A percentile compares a stretch with the other conserved stretches of the same genome.
These are phyloP conservation scores for Philereme vetulata DNA, from an alignment of 2,888 invertebrate genomes.

Conservation along the genomic window DNA sequence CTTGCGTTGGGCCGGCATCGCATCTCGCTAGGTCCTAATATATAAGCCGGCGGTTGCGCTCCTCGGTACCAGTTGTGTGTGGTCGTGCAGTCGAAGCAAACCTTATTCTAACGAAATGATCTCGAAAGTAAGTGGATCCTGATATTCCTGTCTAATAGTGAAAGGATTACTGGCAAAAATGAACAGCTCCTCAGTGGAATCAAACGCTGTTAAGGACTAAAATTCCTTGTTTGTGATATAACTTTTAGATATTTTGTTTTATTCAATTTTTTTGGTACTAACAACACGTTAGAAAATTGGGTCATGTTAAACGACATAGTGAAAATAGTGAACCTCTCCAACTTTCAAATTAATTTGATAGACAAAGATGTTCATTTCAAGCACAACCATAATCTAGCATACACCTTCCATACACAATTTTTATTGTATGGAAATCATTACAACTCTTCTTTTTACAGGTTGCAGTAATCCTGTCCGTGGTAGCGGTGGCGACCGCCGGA, in stretches of 20 bases:
- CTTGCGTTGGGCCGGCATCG: slow-evolving; percentile 73
- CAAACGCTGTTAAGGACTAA: too few species aligned
- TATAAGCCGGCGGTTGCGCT: slow-evolving; percentile 71
- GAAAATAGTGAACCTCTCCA: too few species aligned
- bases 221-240: too few species aligned
- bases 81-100: slow-evolving; percentile 78
- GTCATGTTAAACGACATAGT: too few species aligned
- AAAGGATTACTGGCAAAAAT: slow-evolving; percentile 52
- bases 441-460: slow-evolving; percentile 50
- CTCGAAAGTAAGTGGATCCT: slow-evolving; percentile 77
- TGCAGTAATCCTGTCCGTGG: slow-evolving; percentile 71
- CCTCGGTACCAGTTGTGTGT: slow-evolving; percentile 79
- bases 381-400: too few species aligned
- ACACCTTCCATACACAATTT: too few species aligned
- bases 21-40: slow-evolving; percentile 74
- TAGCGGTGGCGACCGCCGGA: slow-evolving; percentile 73
- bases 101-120: slow-evolving; percentile 80
- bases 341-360: too few species aligned
- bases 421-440: slow-evolving; percentile 2
- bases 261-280: too few species aligned
- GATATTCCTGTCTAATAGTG: slow-evolving; percentile 55
- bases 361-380: too few species aligned
- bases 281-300: too few species aligned
- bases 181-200: neutral
- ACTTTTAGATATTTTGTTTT: too few species aligned